Evolutionary conservation across 2,888 invertebrate genomes (phyloP).

Genomic region (Timandra comae): DNA sequence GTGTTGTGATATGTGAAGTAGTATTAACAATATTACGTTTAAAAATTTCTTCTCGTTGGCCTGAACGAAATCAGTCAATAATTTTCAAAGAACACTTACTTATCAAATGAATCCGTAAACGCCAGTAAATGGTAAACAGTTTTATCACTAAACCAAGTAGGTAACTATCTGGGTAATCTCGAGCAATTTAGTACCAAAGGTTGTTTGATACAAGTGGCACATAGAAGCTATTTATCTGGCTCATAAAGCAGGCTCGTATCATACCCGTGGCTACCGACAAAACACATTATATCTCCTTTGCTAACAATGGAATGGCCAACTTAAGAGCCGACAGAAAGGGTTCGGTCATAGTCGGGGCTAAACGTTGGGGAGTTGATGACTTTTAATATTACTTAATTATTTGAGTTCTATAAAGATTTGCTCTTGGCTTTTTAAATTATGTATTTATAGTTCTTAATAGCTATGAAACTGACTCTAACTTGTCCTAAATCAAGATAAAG

Average conservation of each 20-base stretch:
- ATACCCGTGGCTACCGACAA: constrained; percentile 55
- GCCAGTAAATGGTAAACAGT: background rate
- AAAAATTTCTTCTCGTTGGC: no score
- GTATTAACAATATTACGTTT: no score
- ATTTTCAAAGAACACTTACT: background rate
- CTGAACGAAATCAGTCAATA: no score
- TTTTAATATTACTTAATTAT: no score
- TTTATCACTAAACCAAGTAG: constrained; percentile 7
- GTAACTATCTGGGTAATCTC: constrained; percentile 19
- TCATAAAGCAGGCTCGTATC: constrained; percentile 57
- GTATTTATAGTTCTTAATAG: no score
- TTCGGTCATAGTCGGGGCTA: constrained; percentile 27
- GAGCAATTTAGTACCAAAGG: constrained; percentile 18
- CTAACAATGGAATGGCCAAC: constrained; percentile 69
- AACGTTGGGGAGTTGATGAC: constrained; percentile 13
- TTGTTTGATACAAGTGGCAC: constrained; percentile 19
- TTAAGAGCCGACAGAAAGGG: constrained; percentile 43
- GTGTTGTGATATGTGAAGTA: no score
- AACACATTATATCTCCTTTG: constrained; percentile 63
- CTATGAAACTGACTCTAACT: no score
- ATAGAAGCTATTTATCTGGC: constrained; percentile 47
- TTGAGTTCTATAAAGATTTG: no score
- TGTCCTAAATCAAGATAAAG: no score
- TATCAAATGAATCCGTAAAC: constrained; percentile 2
- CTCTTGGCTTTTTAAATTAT: no score